Base-by-base conservation (phyloP, 2,113 vertebrate species). In the Chinchilla lanigera region DNA sequence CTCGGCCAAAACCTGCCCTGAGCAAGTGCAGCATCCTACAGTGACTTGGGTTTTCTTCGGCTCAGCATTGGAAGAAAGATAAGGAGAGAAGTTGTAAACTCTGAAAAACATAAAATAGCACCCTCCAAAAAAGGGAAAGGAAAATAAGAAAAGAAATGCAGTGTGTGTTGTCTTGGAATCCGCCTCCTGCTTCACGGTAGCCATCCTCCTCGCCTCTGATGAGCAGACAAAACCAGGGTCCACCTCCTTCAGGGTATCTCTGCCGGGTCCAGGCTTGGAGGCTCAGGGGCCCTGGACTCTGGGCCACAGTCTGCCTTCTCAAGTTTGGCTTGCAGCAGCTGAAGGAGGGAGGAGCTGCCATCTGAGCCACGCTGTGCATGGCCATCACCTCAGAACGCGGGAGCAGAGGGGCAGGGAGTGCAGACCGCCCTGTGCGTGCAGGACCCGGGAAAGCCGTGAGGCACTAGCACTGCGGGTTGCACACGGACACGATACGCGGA, bases 401-500 rank as follows among this genome's bases (percentile, higher is more conserved):
- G 58, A 84, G 65, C 93, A 94, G 58, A 38, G 81, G 63, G 82
- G 95, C 90, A 73, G 77, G 54, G 69, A 86, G 73, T 86, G 75
- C 65, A 94, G 96, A 98, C 98, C 98, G 98, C 63, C 86, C 93
- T 97, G 96, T 96, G 94, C 98, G 97, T 98, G 97, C 97, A 93
- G 96, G 95, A 63, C 97, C 98, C 90, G 54, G 97, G 98, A 98
- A 97, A 96, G 96, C 95, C 97, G 97, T 98, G 95, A 97, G 96
- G 93, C 97, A 94, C 97, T 47, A 86, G 95, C 58, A 63, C 58
- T 88, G 94, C 71, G 97, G 96, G 98, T 97, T 89, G 94, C 96
- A 96, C 89, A 97, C 98, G 98, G 97, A 97, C 96, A 98, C 90
- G 97, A 97, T 96, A 94, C 98, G 89, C 94, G 91, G 97, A 86